phyloP scores from a whole-genome alignment of 2,888 invertebrate species.

The Stratiomys singularior region DNA sequence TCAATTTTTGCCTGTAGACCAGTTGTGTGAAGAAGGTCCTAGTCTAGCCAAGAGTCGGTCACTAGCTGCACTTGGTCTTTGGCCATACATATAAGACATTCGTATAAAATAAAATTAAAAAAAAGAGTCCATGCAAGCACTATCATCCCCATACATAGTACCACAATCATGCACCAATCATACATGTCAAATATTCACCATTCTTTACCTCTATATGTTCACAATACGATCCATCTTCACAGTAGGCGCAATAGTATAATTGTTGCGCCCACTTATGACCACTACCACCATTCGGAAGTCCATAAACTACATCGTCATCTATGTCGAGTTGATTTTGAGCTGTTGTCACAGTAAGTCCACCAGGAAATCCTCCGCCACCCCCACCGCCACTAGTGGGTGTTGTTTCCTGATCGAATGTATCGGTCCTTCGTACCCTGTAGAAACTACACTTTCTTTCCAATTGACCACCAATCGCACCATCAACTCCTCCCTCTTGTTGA shows the following conservation, averaged over 20 bases:
- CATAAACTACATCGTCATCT: constrained; percentile 57
- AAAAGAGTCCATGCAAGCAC: no score
- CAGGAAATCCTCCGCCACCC: not conserved
- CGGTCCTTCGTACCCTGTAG: constrained; percentile 61
- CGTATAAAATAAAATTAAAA: no score
- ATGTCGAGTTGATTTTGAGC: constrained; percentile 59
- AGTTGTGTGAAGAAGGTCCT: no score
- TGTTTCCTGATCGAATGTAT: constrained; percentile 49
- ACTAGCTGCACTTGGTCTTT: no score
- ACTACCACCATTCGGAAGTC: constrained; percentile 57
- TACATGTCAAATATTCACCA: not conserved
- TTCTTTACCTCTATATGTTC: constrained; percentile 65
- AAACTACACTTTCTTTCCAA: constrained; percentile 65
- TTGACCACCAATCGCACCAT: constrained; percentile 55
- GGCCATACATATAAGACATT: no score
- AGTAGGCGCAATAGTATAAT: constrained; percentile 62
- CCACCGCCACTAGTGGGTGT: constrained; percentile 2
- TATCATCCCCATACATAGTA: no score
- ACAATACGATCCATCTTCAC: constrained; percentile 65
- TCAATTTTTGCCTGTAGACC: no score
- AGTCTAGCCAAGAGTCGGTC: no score
- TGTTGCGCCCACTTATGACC: constrained; percentile 62
- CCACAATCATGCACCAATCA: not conserved
- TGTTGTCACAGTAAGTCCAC: constrained; percentile 37
- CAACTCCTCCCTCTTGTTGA: constrained; percentile 51